These are phyloP conservation scores for Dermatemys mawii DNA, from an alignment of 2,113 vertebrate species.

Conservation along the genomic window DNA sequence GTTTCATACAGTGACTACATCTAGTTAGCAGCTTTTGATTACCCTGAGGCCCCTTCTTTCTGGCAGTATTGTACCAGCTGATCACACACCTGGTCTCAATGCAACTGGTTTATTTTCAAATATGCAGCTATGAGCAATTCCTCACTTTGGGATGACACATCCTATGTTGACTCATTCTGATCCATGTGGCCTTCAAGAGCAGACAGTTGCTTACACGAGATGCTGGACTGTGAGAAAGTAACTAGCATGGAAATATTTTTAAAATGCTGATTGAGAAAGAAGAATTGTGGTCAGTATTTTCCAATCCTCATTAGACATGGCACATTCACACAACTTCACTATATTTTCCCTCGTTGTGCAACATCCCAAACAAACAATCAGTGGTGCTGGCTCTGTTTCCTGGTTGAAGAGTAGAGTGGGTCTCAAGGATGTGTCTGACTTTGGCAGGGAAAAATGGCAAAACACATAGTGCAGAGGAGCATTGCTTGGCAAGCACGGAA, in stretches of 20 bases:
- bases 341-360: neutral
- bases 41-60: neutral
- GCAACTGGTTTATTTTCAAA: neutral
- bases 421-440: neutral
- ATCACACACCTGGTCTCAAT: neutral
- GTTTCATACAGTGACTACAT: neutral
- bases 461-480: neutral
- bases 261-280: neutral
- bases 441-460: neutral
- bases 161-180: neutral
- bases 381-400: neutral
- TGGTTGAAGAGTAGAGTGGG: neutral
- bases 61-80: fast-evolving
- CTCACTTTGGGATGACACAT: neutral
- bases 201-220: neutral
- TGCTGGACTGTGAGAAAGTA: neutral
- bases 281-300: neutral
- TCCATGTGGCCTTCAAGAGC: neutral
- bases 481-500: neutral
- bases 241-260: fast-evolving
- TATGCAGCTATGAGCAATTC: neutral
- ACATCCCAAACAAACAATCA: neutral
- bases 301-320: neutral
- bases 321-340: fast-evolving
- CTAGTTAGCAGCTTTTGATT: neutral